Evolutionary conservation across 1,140 invertebrate species (phyloP), one percentile per base, ranked within the genome.

Genomic region (Arion vulgaris): DNA sequence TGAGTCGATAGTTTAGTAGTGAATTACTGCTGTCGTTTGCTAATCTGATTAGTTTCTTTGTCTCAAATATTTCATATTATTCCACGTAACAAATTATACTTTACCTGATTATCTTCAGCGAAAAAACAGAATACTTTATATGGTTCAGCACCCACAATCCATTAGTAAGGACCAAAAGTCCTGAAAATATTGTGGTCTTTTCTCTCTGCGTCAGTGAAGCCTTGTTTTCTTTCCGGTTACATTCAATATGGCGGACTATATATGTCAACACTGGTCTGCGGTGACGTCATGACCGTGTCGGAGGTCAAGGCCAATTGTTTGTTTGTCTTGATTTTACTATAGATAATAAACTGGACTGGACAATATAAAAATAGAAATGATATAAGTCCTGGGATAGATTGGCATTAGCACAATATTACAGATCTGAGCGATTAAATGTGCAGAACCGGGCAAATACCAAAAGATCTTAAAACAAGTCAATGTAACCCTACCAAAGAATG

Each of bases 151-250:
- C 28, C 62, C 28, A 32, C 62, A 66, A 66, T 66, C 62, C 62
- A 32, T 23, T 7, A 66, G 11, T 32, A 28, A 66, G 28, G n/a
- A 34, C 62, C 62, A 66, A 28, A 7, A 66, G 17, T 66, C 62
- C 28, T 66, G 62, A 13, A 34, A 66, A 66, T 32, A 66, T 13
- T 28, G 5, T 7, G 11, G 15, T 19, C 32, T 66, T 66, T 66
- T 4, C 28, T 23, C 62, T 66, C n/a, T 32, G 11, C n/a, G 62
- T 66, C 28, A 4, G 5, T 7, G n/a, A 66, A 32, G 62, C n/a
- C 19, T 75, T 75, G 73, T 75, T 75, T 51, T 75, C 73, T 51
- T 75, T 75, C 73, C 73, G 73, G 73, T 75, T 75, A 75, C 45
- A 28, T 51, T 49, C 73, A 75, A 75, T 34, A 75, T 75, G 73